Base-by-base conservation (phyloP, 2,113 vertebrate genomes). In the Lophochroa leadbeateri region DNA sequence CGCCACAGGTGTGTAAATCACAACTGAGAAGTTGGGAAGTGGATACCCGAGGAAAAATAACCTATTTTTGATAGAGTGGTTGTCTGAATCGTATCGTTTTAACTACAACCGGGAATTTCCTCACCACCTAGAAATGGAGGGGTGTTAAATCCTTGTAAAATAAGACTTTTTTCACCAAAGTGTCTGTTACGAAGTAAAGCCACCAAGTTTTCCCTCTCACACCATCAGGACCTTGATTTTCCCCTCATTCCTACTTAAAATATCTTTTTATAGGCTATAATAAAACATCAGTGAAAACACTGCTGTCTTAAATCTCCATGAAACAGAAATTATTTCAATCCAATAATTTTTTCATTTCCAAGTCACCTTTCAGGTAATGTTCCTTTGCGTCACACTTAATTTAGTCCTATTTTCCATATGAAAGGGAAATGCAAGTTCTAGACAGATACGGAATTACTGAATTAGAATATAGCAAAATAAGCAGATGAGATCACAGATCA, bases 21-120 rank as follows among this genome's bases (percentile, higher is more conserved):
- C 24, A 16, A 46, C 0, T 0, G 33, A 58, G 16, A 19, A 15
- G 10, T 3, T 13, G 2, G 24, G 21, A 52, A 17, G 35, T 35
- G n/a, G 89, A 8, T n/a, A 29, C 7, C 64, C 7, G 29, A 52
- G 35, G 7, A 39, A 19, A 44, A 53, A 2, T 13, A 24, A 4
- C 44, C 27, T 17, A 2, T 46, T 44, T 63, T 23, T 65, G 33
- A 10, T 31, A 16, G 31, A 50, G 49, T 13, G 33, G 25, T 4
- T 23, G 25, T 17, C 11, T 67, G 29, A 57, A 31, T 46, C 21
- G 1, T 6, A 7, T 1, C 10, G 1, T 6, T 11, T 11, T 8
- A 6, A 24, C 31, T 41, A 1, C 16, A 37, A 39, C 7, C 20
- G 19, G 27, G 49, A 86, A 23, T 64, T 85, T 29, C 60, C 39